Base-by-base conservation (phyloP, 2,113 vertebrate genomes). In the Protomyctophum bolini region DNA sequence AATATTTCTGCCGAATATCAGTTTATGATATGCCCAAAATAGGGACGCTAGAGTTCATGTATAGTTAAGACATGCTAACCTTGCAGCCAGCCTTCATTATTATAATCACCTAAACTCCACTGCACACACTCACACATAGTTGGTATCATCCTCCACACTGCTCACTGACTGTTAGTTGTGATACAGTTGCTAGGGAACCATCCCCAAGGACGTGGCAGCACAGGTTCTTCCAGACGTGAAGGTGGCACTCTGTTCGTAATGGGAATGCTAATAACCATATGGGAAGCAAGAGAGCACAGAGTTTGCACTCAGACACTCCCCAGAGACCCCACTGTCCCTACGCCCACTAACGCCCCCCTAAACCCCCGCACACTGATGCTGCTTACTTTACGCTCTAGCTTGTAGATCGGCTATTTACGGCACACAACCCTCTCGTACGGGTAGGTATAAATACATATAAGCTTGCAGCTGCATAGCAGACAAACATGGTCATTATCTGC, bases 181-280 rank as follows among this genome's bases (percentile, higher is more conserved):
- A 86, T 85, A 60, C 66, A 7, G 90, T 91, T 92, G 90, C 90
- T 89, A 92, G 79, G 92, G 69, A 91, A 91, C 88, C 73, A 64
- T 87, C 82, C 85, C 85, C 76, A 81, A 86, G 85, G 83, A 87
- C 41, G 75, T 69, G 52, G 79, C 29, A 68, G 75, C 73, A 55
- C 68, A 80, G 77, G 80, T 86, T 70, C 81, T 61, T 63, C 46
- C 68, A 68, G 75, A 70, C 10, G 65, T 15, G 76, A 83, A 82
- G 80, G 78, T 83, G 81, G 80, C 48, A 67, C 63, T 72, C 70
- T 41, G 50, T 73, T 85, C 81, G 74, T 87, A 77, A 87, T 87
- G 78, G 74, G 84, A 79, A 88, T 84, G 74, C 81, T 88, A 83
- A 90, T 85, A 80, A 88, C 77, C 88, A 84, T 83, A 88, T 81